phyloP scores from a whole-genome alignment of 2,888 invertebrate species.

The Drosophila monieri region DNA sequence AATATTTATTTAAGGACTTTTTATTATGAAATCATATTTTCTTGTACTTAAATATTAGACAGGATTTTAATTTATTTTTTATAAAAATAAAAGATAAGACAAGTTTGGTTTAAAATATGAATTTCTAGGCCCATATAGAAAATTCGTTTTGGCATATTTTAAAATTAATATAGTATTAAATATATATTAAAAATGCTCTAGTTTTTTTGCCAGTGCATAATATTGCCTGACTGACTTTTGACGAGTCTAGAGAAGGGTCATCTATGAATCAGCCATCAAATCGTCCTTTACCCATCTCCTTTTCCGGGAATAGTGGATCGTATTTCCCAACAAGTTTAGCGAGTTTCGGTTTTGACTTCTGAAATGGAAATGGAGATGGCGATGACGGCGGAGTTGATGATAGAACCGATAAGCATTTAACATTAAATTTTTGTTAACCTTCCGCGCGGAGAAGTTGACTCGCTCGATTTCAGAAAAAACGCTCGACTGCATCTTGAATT shows the following conservation, averaged over 20 bases:
- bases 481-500: slow-evolving; percentile 83
- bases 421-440: slow-evolving; percentile 73
- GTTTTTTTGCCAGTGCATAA: slow-evolving; percentile 1
- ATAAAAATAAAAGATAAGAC: no score
- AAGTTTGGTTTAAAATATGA: no score
- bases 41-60: no score
- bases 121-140: no score
- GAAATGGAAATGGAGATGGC: slow-evolving; percentile 53
- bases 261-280: slow-evolving; percentile 59
- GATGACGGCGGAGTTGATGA: slow-evolving; percentile 20
- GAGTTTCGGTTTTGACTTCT: slow-evolving; percentile 79
- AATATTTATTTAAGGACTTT: not conserved
- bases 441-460: slow-evolving; percentile 70
- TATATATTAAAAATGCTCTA: not conserved
- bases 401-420: slow-evolving; percentile 76
- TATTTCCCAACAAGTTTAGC: slow-evolving; percentile 81
- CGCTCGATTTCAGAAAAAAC: slow-evolving; percentile 76
- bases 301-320: slow-evolving; percentile 55
- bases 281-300: slow-evolving; percentile 56
- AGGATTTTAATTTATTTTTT: no score
- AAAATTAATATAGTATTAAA: no score
- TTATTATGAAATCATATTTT: no score
- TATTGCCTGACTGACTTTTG: slow-evolving; percentile 69
- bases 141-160: no score
- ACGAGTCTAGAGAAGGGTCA: slow-evolving; percentile 29